Evolutionary conservation across 2,797 vertebrate genomes (phyloP), one percentile per base, ranked within the genome.

Genomic region (Falco biarmicus): DNA sequence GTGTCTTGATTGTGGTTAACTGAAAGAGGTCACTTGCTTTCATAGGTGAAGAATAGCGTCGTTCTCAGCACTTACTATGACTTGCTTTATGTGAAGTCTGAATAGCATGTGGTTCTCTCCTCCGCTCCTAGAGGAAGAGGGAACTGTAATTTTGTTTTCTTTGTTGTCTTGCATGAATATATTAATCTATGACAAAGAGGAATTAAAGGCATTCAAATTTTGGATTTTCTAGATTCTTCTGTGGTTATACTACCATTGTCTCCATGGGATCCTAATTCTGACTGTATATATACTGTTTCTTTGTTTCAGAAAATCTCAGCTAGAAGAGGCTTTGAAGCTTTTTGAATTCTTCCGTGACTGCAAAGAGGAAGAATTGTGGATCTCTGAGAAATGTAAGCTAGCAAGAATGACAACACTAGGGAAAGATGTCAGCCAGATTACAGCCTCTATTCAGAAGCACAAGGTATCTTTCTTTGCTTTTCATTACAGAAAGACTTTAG

Each of bases 331-430:
- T 93, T 75, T 98, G 76, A 97, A 97, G 88, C 91, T 98, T 47
- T 99, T 98, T 93, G 98, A 99, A 96, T 99, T 99, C 95, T 98
- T 99, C 93, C 94, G 95, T 68, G 98, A 98, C 94, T 98, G 99
- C 92, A 99, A 99, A 91, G 99, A 99, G 80, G 94, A 99, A 78
- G 98, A 99, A 96, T 95, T 94, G 0, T 99, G 99, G 99, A 90
- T 99, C 54, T 98, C 97, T 59, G 98, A 99, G 65, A 98, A 95
- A 80, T 97, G 97, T 97, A 94, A 98, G 85, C 88, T 97, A 54
- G 94, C 99, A 81, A 98, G 98, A 90, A 97, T 86, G 0, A 91
- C 95, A 15, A 96, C 96, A 17, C 97, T 98, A 21, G 98, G 98
- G 32, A 97, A 97, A 71, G 99, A 99, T 94, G 97, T 98, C 73